Evolutionary conservation across 2,797 vertebrate genomes (phyloP).

Genomic region (Semotilus atromaculatus): DNA sequence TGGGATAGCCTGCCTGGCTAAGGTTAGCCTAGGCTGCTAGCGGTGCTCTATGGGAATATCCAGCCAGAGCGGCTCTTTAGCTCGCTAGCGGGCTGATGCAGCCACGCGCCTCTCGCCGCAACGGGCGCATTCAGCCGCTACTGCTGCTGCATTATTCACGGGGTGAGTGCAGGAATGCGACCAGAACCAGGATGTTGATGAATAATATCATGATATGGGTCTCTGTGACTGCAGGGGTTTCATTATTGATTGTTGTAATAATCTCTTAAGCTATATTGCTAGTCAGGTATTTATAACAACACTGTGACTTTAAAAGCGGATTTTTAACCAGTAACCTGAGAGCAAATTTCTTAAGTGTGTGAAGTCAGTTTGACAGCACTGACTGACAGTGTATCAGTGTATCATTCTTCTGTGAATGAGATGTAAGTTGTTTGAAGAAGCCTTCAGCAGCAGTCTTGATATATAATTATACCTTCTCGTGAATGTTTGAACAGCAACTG

Average conservation of each 20-base stretch:
- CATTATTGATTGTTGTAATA: background rate
- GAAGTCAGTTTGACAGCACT: conserved; percentile 1
- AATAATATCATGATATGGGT: background rate
- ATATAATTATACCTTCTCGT: background rate
- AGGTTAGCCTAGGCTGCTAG: conserved; percentile 40
- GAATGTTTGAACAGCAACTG: conserved; percentile 32
- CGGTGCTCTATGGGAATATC: conserved; percentile 48
- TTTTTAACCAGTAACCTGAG: conserved; percentile 31
- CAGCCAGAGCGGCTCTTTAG: conserved; percentile 64
- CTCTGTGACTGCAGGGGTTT: background rate
- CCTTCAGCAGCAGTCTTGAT: background rate
- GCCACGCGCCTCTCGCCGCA: conserved; percentile 46
- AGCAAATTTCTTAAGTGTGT: background rate
- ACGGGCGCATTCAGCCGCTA: conserved; percentile 23
- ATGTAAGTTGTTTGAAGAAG: background rate
- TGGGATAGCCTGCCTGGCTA: conserved; percentile 24
- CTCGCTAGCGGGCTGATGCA: conserved; percentile 51
- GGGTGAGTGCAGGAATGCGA: conserved; percentile 58
- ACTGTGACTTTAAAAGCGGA: background rate
- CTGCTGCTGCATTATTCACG: conserved; percentile 46
- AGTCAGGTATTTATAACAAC: background rate
- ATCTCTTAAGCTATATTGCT: conserved; percentile 1
- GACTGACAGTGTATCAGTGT: conserved; percentile 12
- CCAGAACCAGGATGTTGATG: background rate
- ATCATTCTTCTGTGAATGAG: background rate